Conservation (phyloP, 2,797 vertebrate species). For the Hippoglossus hippoglossus region DNA sequence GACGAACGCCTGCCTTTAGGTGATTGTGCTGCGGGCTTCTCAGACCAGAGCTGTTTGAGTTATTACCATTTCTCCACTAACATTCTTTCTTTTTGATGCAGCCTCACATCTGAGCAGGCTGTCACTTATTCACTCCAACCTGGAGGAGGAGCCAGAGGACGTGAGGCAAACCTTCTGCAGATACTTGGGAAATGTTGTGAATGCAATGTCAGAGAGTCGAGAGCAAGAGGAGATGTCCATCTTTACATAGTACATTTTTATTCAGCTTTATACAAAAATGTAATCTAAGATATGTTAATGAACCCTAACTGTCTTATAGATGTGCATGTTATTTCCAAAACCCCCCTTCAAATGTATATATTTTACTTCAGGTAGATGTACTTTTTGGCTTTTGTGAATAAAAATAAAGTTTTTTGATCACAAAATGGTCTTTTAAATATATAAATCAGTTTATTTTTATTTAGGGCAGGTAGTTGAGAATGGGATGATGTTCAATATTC, state of each 20-base stretch:
- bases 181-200: slow-evolving; percentile 89
- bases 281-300: too few species aligned
- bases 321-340: slow-evolving; percentile 1
- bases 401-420: slow-evolving; percentile 11
- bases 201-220: slow-evolving; percentile 90
- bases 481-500: slow-evolving; percentile 72
- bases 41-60: slow-evolving; percentile 1
- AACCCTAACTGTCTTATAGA: too few species aligned
- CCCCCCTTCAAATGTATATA: not conserved
- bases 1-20: slow-evolving; percentile 84
- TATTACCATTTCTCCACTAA: slow-evolving; percentile 20
- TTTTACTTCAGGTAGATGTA: not conserved
- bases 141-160: slow-evolving; percentile 95
- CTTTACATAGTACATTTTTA: slow-evolving; percentile 81
- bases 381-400: slow-evolving; percentile 28
- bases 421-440: slow-evolving; percentile 27
- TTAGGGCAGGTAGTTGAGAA: slow-evolving; percentile 53
- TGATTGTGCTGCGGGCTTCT: slow-evolving; percentile 63
- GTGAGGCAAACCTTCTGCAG: slow-evolving; percentile 89
- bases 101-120: slow-evolving; percentile 89
- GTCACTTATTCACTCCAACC: slow-evolving; percentile 90
- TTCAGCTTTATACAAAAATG: not conserved
- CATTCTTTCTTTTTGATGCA: slow-evolving; percentile 63
- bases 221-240: slow-evolving; percentile 97
- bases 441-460: slow-evolving; percentile 73